Base-by-base conservation (phyloP, 2,888 invertebrate genomes). In the Opisthograptis luteolata region DNA sequence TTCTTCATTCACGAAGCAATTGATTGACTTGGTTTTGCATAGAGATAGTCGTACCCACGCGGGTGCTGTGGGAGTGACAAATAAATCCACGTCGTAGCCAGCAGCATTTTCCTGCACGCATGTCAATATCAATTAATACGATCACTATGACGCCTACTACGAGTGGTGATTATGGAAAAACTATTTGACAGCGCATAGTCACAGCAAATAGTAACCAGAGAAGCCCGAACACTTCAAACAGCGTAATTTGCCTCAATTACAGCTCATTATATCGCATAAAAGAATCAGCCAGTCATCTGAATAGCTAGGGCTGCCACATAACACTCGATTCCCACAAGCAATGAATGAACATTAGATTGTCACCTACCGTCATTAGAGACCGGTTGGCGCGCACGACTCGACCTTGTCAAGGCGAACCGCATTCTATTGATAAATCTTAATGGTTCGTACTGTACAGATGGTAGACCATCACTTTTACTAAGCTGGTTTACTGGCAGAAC, bases 341-440 rank as follows among this genome's bases (percentile, higher is more conserved):
- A 47, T 62, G 59, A 59, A 59, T 62, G 62, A 58, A 53, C 50
- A 45, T 53, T 47, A 47, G 45, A 48, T 47, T 54, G 55, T 55
- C 51, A 56, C 58, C 49, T 44, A 37, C 46, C 31, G 15, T 39
- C 47, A 48, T 45, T 49, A 24, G 45, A 37, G 40, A 49, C 44
- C 51, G 55, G 56, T 58, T 44, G 44, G 41, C 51, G 62, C 58
- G 44, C 62, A 56, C 56, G 60, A 46, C 52, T 47, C 65, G 73
- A 66, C 74, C 73, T 75, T 73, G 72, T 68, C 74, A 73, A 73
- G 74, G 74, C 68, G 54, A 66, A 46, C 73, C 58, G 30, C 53
- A 51, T 51, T 51, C 24, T 35, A 19, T 41, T 15, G 27, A 15
- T 28, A 28, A 17, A 24, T 32, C 25, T 46, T n/a, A 19, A 10